Evolutionary conservation across 2,113 vertebrate genomes (phyloP).

Genomic region (Hymenochirus boettgeri): DNA sequence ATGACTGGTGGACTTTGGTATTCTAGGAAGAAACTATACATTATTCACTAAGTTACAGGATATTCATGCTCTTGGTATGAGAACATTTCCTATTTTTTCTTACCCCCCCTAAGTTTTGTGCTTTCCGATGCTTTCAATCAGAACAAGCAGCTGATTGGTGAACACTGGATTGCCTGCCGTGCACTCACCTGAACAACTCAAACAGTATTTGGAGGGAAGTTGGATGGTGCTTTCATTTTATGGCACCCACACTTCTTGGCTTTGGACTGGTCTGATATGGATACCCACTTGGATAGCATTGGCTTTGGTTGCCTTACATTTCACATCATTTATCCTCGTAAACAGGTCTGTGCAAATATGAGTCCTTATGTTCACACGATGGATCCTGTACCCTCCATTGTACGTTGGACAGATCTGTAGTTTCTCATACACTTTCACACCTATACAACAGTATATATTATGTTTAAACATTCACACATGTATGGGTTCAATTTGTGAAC

Average conservation of each 20-base stretch:
- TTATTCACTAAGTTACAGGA: no score
- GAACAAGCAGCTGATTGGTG: conserved; percentile 90
- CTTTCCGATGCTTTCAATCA: conserved; percentile 80
- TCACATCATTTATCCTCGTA: conserved; percentile 73
- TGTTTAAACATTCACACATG: no score
- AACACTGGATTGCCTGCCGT: conserved; percentile 79
- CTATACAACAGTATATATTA: no score
- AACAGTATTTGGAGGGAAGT: conserved; percentile 74
- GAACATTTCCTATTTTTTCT: no score
- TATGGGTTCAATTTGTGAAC: no score
- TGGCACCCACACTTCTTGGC: conserved; percentile 80
- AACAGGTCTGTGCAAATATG: conserved; percentile 84
- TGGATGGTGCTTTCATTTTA: conserved; percentile 69
- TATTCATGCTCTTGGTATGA: no score
- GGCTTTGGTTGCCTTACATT: conserved; percentile 69
- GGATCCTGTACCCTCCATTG: conserved; percentile 86
- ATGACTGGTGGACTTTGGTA: no score
- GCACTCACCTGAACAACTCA: conserved; percentile 71
- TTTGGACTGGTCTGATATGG: conserved; percentile 85
- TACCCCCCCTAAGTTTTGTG: no score
- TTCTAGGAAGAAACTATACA: no score
- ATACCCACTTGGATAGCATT: conserved; percentile 73
- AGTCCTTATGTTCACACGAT: conserved; percentile 79
- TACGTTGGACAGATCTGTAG: conserved; percentile 91
- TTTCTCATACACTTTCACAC: no score